Percentiles rank a stretch among this genome's conserved stretches.
Evolutionary conservation across 2,888 invertebrate genomes (phyloP).

Genomic region (Pyralis farinalis): DNA sequence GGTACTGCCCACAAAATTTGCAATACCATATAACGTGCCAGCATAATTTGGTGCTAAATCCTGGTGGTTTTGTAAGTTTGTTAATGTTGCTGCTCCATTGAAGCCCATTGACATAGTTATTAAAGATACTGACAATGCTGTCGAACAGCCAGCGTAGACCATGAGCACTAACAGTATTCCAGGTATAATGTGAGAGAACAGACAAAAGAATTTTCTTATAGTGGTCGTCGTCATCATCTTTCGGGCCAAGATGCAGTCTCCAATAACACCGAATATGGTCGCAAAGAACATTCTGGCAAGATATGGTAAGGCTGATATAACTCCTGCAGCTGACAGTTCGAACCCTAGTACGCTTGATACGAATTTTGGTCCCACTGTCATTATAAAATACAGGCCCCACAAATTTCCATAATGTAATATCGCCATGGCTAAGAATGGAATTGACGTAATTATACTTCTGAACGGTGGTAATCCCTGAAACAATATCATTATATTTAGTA

Average conservation of each 20-base stretch:
- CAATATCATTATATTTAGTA: too few species aligned
- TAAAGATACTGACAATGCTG: conserved; percentile 81
- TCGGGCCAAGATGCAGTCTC: conserved; percentile 80
- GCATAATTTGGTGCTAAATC: conserved; percentile 90
- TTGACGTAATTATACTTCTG: conserved; percentile 80
- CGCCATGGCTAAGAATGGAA: conserved; percentile 85
- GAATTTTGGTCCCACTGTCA: conserved; percentile 89
- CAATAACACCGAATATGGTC: conserved; percentile 85
- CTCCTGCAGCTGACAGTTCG: conserved; percentile 85
- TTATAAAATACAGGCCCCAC: conserved; percentile 88
- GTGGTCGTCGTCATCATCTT: conserved; percentile 61
- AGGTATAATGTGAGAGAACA: conserved; percentile 82
- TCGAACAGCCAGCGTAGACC: conserved; percentile 83
- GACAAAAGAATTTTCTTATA: conserved; percentile 83
- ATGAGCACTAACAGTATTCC: conserved; percentile 74
- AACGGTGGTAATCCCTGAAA: conserved; percentile 85
- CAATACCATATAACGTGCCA: conserved; percentile 89
- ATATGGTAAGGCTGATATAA: conserved; percentile 86
- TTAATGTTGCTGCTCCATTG: conserved; percentile 82
- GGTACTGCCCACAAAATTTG: conserved; percentile 86
- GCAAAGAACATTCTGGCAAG: conserved; percentile 85
- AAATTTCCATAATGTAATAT: conserved; percentile 88
- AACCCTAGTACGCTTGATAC: conserved; percentile 87
- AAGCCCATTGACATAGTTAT: conserved; percentile 85
- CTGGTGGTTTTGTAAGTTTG: conserved; percentile 84